A percentile compares a stretch with the other conserved stretches of the same genome.
phyloP scores from a whole-genome alignment of 2,113 vertebrate species.

The Proteles cristata region DNA sequence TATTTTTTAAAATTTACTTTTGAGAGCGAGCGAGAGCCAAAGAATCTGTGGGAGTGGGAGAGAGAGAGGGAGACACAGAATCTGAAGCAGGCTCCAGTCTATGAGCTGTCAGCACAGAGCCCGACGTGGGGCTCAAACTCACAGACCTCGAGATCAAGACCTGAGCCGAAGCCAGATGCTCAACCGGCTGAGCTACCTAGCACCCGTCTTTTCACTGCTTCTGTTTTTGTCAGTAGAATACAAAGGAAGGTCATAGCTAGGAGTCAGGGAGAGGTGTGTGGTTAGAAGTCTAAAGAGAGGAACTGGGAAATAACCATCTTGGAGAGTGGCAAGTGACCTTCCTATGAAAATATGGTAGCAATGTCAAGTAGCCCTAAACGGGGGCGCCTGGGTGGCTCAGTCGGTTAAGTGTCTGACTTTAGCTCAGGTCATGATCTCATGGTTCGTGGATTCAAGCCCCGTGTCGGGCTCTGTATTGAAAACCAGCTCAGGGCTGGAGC shows the following conservation, averaged over 20 bases:
- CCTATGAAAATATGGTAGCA: not conserved
- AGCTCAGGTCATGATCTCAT: too few relatives aligned
- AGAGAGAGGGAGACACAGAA: not conserved
- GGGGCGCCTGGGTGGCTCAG: too few relatives aligned
- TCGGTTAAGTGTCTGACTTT: too few relatives aligned
- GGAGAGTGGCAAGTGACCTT: not conserved
- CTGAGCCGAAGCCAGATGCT: not conserved
- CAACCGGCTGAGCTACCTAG: not conserved
- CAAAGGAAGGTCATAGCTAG: not conserved
- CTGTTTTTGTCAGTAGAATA: not conserved
- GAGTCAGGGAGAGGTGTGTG: not conserved
- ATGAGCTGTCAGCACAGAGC: too few relatives aligned
- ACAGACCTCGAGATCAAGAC: not conserved
- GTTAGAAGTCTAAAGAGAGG: not conserved
- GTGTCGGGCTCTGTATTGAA: too few relatives aligned
- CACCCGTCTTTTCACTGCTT: not conserved
- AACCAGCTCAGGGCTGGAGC: too few relatives aligned
- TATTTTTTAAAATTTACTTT: not conserved
- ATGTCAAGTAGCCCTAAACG: not conserved
- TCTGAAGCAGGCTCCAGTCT: not conserved
- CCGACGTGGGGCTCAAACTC: fast-evolving
- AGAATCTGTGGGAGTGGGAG: not conserved
- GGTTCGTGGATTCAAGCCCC: too few relatives aligned
- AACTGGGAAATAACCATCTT: not conserved
- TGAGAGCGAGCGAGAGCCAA: not conserved